These are phyloP conservation scores for Bombyx mandarina DNA, from an alignment of 1,140 invertebrate species.

Conservation along the genomic window DNA sequence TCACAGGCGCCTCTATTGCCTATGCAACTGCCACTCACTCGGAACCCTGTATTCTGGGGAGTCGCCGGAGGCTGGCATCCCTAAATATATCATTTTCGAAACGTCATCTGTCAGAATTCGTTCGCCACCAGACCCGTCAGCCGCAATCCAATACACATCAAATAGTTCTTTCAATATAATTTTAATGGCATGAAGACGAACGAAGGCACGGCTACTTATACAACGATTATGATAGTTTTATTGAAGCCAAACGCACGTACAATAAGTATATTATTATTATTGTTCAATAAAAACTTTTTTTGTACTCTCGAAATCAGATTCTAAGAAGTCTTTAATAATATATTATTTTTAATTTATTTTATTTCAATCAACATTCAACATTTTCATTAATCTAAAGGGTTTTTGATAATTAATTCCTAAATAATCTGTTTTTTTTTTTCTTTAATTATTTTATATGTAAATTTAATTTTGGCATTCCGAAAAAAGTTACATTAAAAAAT, in stretches of 20 bases:
- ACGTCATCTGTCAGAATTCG: conserved; percentile 19
- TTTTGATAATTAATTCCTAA: conserved; percentile 61
- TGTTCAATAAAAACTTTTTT: conserved; percentile 59
- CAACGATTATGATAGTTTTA: conserved; percentile 46
- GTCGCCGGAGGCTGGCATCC: conserved; percentile 18
- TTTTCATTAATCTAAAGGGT: conserved; percentile 50
- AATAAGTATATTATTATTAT: conserved; percentile 48
- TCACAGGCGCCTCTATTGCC: conserved; percentile 25
- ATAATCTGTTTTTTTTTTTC: conserved; percentile 58
- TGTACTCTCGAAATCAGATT: conserved; percentile 69
- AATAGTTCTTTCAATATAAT: conserved; percentile 28
- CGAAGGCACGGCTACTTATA: conserved; percentile 67
- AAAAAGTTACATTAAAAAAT: conserved; percentile 68
- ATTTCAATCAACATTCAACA: conserved; percentile 49
- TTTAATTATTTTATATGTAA: conserved; percentile 12
- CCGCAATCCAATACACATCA: conserved; percentile 15
- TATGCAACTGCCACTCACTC: conserved; percentile 21
- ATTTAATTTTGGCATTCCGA: conserved; percentile 69
- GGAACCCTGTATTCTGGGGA: conserved; percentile 38
- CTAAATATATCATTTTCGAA: conserved; percentile 17
- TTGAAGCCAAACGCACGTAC: conserved; percentile 65
- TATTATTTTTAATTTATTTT: conserved; percentile 26
- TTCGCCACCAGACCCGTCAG: conserved; percentile 23
- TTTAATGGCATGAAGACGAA: conserved; percentile 51
- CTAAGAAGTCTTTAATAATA: conserved; percentile 52